Base-by-base conservation (phyloP, 2,113 vertebrate species). In the Cariama cristata region DNA sequence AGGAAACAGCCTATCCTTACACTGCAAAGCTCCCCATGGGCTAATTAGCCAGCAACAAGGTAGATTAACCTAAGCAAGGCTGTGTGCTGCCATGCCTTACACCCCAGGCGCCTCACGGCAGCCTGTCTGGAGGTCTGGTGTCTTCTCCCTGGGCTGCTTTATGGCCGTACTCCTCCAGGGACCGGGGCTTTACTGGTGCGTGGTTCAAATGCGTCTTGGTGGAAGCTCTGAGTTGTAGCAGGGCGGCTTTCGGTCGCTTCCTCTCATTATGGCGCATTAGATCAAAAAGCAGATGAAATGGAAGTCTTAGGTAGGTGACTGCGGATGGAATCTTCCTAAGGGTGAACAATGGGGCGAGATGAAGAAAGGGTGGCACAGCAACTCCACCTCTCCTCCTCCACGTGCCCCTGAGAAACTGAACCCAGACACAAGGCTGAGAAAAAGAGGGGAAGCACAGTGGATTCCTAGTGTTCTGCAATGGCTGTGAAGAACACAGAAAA, bases 181-280 rank as follows among this genome's bases (percentile, higher is more conserved):
- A 55, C 0, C 3, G 23, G 32, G 62, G 28, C 19, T 79, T 8
- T 4, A 2, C 4, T 18, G 45, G 7, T 6, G 66, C 2, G 0
- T 1, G 4, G 42, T 49, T 26, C 66, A 12, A 7, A 42, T 2
- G 23, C 2, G 2, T 44, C 32, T 1, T 3, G 47, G 30, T 66
- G 82, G 74, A n/a, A 82, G 60, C 67, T 69, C 72, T 12, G 42
- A 58, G 38, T 26, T n/a, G 44, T 8, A 35, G 32, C 23, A 32
- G 22, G 20, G 52, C 1, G 1, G 35, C 3, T 66, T 28, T 42
- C 0, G 0, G 53, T 38, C 3, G 0, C 27, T 16, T 35, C 35
- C 53, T 63, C 79, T 92, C 86, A 5, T 96, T 86, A 84, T 0
- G 1, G 84, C 3, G 0, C 33, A 44, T 95, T 7, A 91, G 90